Percentiles rank a stretch among this genome's conserved stretches.
These are phyloP conservation scores for Stenotaenia linearis DNA, from an alignment of 2,888 invertebrate genomes.

Conservation along the genomic window DNA sequence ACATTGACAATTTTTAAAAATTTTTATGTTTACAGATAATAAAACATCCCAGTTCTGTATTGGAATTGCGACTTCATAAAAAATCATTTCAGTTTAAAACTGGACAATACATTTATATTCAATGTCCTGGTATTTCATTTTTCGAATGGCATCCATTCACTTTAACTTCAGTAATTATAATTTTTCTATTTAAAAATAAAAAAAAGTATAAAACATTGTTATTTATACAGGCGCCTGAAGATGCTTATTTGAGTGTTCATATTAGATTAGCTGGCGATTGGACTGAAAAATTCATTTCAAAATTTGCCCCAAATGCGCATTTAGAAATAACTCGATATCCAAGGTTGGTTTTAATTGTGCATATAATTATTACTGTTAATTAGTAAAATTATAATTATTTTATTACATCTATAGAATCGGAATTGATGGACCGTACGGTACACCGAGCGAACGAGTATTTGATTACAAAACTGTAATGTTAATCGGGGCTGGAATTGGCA, in stretches of 20 bases:
- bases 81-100: constrained; percentile 24
- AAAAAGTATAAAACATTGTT: background rate
- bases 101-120: constrained; percentile 29
- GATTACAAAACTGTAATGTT: background rate
- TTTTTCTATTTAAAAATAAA: background rate
- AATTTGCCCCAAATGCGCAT: background rate
- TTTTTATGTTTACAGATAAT: background rate
- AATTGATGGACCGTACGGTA: constrained; percentile 27
- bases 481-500: constrained; percentile 27
- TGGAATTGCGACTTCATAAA: constrained; percentile 6
- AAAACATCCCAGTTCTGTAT: constrained; percentile 17
- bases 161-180: constrained; percentile 27
- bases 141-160: constrained; percentile 30
- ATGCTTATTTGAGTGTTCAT: constrained; percentile 26
- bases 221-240: background rate
- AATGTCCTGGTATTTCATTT: constrained; percentile 7
- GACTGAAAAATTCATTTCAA: background rate
- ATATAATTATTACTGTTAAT: no score
- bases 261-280: constrained; percentile 24
- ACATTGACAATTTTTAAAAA: background rate
- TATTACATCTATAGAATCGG: background rate
- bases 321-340: background rate
- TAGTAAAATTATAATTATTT: no score
- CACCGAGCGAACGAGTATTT: constrained; percentile 19
- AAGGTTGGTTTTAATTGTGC: no score